Evolutionary conservation across 2,113 vertebrate genomes (phyloP), one percentile per base, ranked within the genome.

Genomic region (Peromyscus leucopus): DNA sequence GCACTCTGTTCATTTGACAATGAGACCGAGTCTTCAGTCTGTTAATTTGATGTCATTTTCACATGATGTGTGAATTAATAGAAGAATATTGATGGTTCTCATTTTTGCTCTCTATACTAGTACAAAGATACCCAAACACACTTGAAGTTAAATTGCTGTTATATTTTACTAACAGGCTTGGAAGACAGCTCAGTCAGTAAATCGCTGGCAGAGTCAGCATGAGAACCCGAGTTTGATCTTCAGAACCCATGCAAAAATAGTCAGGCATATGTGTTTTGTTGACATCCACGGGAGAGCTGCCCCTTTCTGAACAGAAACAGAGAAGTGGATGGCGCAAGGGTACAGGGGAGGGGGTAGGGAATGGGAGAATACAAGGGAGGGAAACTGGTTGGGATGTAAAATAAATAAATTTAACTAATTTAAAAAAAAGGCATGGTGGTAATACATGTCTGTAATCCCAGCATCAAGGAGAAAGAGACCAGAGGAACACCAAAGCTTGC

Each of bases 41-140:
- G 55, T 61, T 94, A 15, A 93, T 95, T 95, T 96, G 28, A 86
- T 90, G 65, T 22, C 79, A 22, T 79, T 97, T 98, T 97, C 48
- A 95, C 79, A 63, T 46, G 19, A 48, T 82, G 22, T 61, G 5
- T 74, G 91, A 98, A 97, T 97, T 80, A 97, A 42, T 59, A 71
- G 36, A 84, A 96, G 33, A 71, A 90, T 94, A 97, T 89, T 75
- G 74, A 87, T 89, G 51, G 8, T 4, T 96, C 9, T 72, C 93
- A 97, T 71, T 90, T 96, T 46, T 95, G 0, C 89, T 83, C 31
- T 86, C 7, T 51, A 26, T 76, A 8, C 4, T 72, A 17, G 0
- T 85, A 12, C 79, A 69, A 39, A 97, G 67, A 95, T 42, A 16
- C 22, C 82, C 36, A 90, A 75, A 85, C 1, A 76, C 74, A 86